phyloP scores from a whole-genome alignment of 2,797 vertebrate species.

The Paramormyrops hopkinsi region DNA sequence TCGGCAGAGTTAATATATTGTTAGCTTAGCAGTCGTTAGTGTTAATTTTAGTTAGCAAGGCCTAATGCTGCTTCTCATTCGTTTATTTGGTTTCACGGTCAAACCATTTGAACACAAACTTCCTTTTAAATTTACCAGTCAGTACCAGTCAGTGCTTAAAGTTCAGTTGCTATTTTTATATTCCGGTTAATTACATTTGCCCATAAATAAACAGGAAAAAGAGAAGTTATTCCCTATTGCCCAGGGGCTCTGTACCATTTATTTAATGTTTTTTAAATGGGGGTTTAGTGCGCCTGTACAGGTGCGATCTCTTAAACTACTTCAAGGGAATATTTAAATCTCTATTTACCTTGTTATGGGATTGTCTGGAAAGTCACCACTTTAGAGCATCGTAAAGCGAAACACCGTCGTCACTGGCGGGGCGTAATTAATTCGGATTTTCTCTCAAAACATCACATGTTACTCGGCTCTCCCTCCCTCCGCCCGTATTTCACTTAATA shows the following conservation, averaged over 20 bases:
- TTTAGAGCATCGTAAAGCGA: background rate
- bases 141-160: background rate
- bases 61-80: background rate
- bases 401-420: background rate
- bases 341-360: background rate
- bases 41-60: background rate
- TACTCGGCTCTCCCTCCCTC: background rate
- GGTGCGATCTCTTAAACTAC: conserved; percentile 7
- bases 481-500: conserved; percentile 3
- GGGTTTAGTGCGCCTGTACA: background rate
- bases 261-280: conserved; percentile 3
- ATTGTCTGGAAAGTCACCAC: background rate
- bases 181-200: background rate
- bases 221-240: background rate
- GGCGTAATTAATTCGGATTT: background rate
- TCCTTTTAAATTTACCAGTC: background rate
- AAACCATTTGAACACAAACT: background rate
- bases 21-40: background rate
- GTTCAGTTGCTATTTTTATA: conserved; percentile 2
- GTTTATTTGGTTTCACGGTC: background rate
- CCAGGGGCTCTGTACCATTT: background rate
- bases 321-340: conserved; percentile 7
- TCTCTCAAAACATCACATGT: background rate
- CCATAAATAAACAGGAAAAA: background rate
- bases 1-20: background rate